Base-by-base conservation (phyloP, 2,797 vertebrate genomes). In the Apogon hyalosoma region DNA sequence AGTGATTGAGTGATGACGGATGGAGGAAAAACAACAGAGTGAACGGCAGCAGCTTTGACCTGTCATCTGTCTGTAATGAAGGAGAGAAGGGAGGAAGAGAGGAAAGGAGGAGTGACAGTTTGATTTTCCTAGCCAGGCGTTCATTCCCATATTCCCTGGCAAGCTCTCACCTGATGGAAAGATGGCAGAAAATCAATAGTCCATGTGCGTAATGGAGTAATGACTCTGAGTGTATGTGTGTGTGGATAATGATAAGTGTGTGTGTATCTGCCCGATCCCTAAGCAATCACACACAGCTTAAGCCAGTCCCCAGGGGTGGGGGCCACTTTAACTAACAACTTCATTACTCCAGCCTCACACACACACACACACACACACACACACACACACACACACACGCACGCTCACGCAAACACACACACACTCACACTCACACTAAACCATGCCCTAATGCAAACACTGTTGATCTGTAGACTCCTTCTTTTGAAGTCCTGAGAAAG, bases 101-200 rank as follows among this genome's bases (percentile, higher is more conserved):
- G 84, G 88, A 83, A 90, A 88, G 84, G 88, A 89, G 92, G 87
- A 91, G 76, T 83, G 90, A 75, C 79, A 88, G 79, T 84, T 91
- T 88, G 90, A 93, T 90, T 84, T 93, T 94, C 93, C 93, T 89
- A 90, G 82, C 89, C 85, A 88, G 84, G 90, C 88, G 84, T 92
- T 89, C 91, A 93, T 90, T 90, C 88, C 88, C 90, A 90, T 84
- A 90, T 94, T 95, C 92, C 89, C 89, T 83, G 84, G 91, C 90
- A 95, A 91, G 90, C 90, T 91, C 91, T 93, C 94, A 89, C 91
- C 89, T 92, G 88, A 88, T 92, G 91, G 87, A 95, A 93, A 92
- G 83, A 89, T 92, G 94, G 94, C 94, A 96, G 94, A 77, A 96
- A 97, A 96, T 96, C 94, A 94, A 95, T 96, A 94, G 81, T 62